Percentiles rank a stretch among this genome's conserved stretches.
Evolutionary conservation across 2,113 vertebrate species (phyloP).

Genomic region (Perca flavescens): DNA sequence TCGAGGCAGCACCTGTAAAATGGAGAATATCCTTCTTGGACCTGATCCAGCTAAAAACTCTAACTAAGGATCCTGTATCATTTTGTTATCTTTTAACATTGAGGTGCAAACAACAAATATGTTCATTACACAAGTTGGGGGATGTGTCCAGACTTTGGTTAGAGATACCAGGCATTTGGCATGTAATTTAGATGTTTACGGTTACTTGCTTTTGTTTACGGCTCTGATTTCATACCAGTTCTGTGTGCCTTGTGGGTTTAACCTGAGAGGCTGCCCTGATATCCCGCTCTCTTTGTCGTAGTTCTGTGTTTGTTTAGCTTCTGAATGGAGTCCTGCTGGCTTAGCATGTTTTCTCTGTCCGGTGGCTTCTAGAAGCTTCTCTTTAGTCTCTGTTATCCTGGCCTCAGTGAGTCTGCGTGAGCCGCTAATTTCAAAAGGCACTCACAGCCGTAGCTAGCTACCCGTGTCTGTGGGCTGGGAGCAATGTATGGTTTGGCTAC

Average conservation of each 20-base stretch:
- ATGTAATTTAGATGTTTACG: neutral
- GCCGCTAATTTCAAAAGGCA: conserved; percentile 66
- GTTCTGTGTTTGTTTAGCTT: conserved; percentile 70
- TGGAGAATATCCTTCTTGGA: conserved; percentile 35
- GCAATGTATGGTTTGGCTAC: conserved; percentile 62
- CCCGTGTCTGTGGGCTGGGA: conserved; percentile 39
- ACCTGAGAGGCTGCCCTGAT: conserved; percentile 54
- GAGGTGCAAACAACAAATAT: conserved; percentile 21
- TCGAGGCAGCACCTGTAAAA: conserved; percentile 50
- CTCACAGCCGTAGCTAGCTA: conserved; percentile 35
- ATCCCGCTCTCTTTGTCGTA: conserved; percentile 64
- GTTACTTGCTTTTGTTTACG: too few species aligned
- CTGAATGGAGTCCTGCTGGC: conserved; percentile 78
- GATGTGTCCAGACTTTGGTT: neutral
- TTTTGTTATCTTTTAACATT: conserved; percentile 12
- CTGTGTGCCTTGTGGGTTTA: conserved; percentile 26
- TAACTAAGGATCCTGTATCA: conserved; percentile 18
- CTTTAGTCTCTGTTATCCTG: conserved; percentile 66
- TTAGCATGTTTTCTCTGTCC: conserved; percentile 70
- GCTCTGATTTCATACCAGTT: conserved; percentile 14
- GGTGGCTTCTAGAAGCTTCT: conserved; percentile 75
- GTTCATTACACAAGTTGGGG: neutral
- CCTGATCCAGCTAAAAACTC: neutral
- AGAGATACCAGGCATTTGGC: neutral
- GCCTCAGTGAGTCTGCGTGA: conserved; percentile 47